phyloP scores from a whole-genome alignment of 2,888 invertebrate genomes.

The Tupiocoris notatus region DNA sequence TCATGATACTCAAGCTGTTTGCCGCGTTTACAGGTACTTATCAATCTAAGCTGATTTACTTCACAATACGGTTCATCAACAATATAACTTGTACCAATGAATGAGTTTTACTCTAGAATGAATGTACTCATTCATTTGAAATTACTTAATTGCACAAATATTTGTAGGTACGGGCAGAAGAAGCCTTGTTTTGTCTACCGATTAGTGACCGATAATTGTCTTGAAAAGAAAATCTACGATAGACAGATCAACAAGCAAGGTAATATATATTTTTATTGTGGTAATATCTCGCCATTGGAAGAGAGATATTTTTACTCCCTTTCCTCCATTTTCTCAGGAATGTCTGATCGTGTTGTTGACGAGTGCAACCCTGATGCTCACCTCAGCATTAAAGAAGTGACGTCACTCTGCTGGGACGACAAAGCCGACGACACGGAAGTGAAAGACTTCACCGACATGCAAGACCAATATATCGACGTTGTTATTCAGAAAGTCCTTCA shows the following conservation, averaged over 20 bases:
- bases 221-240: constrained; percentile 98
- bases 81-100: too few relatives aligned
- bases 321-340: constrained; percentile 56
- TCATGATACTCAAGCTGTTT: constrained; percentile 96
- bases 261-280: neutral
- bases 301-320: neutral
- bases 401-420: constrained; percentile 85
- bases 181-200: constrained; percentile 95
- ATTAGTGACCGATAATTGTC: constrained; percentile 92
- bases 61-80: too few relatives aligned
- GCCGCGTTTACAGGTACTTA: constrained; percentile 78
- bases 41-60: too few relatives aligned
- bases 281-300: neutral
- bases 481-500: constrained; percentile 70
- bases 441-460: constrained; percentile 68
- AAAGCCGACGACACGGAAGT: constrained; percentile 57
- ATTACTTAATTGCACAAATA: too few relatives aligned
- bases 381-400: constrained; percentile 78
- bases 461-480: constrained; percentile 75
- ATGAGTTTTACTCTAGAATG: too few relatives aligned
- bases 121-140: too few relatives aligned
- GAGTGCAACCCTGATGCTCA: constrained; percentile 97
- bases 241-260: constrained; percentile 95
- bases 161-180: constrained; percentile 80
- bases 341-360: constrained; percentile 97